Conservation (phyloP, 2,888 invertebrate genomes). For the Chalcosyrphus nemorum region DNA sequence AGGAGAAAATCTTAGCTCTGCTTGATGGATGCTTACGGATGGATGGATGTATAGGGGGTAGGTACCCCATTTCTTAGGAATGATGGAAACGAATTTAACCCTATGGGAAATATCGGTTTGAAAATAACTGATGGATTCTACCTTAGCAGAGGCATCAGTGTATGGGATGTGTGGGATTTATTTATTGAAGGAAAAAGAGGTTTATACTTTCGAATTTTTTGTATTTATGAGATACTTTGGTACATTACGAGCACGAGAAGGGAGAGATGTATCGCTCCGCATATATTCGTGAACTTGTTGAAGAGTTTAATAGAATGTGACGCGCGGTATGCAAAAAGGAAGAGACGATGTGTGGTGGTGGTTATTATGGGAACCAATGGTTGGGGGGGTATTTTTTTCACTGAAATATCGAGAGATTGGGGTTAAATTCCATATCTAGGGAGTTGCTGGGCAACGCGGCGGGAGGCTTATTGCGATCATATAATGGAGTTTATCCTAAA, state of each 20-base stretch:
- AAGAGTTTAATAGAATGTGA: constrained; percentile 4
- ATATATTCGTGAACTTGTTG: constrained; percentile 39
- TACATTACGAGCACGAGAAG: constrained; percentile 17
- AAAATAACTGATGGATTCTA: constrained; percentile 52
- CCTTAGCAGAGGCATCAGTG: constrained; percentile 2
- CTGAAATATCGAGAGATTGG: background rate
- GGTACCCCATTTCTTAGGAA: background rate
- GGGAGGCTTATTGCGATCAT: too few relatives aligned
- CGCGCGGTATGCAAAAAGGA: background rate
- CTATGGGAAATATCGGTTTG: constrained; percentile 58
- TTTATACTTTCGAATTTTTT: constrained; percentile 5
- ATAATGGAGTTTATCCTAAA: too few relatives aligned
- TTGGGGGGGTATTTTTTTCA: background rate
- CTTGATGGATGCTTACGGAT: constrained; percentile 44
- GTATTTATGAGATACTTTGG: constrained; percentile 55
- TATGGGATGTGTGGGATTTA: constrained; percentile 6
- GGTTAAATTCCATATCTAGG: background rate
- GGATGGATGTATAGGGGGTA: background rate
- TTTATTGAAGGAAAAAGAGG: constrained; percentile 3
- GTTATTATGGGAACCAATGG: background rate
- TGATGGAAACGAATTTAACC: constrained; percentile 52
- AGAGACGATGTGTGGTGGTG: background rate
- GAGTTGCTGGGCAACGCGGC: background rate
- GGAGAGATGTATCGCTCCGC: too few relatives aligned
- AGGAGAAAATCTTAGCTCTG: constrained; percentile 43